Conservation (phyloP, 2,888 invertebrate genomes). For the Cotesia congregata region DNA sequence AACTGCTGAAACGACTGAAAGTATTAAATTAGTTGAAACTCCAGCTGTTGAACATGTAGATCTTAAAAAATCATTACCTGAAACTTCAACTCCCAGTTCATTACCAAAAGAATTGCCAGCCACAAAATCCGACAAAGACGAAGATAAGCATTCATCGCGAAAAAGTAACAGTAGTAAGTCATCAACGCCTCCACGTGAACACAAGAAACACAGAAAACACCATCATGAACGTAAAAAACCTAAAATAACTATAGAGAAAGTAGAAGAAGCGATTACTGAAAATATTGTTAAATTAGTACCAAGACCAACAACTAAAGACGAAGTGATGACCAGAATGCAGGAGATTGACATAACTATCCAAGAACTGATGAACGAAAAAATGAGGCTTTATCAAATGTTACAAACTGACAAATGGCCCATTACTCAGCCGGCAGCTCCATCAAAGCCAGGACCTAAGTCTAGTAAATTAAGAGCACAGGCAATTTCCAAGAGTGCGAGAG, state of each 20-base stretch:
- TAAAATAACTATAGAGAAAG: constrained; percentile 44
- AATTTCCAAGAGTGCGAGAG: constrained; percentile 11
- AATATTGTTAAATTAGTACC: constrained; percentile 46
- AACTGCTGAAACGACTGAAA: not conserved
- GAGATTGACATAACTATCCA: constrained; percentile 76
- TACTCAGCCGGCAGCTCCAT: not conserved
- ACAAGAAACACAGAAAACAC: constrained; percentile 38
- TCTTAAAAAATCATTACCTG: not conserved
- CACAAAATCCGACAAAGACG: constrained; percentile 1
- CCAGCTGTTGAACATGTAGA: not conserved
- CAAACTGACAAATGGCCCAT: constrained; percentile 63
- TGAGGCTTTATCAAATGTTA: constrained; percentile 73
- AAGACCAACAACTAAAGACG: constrained; percentile 56
- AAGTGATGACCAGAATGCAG: constrained; percentile 74
- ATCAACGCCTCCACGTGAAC: constrained; percentile 4
- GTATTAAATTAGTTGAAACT: not conserved
- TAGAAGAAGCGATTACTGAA: constrained; percentile 50
- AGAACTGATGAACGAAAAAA: constrained; percentile 74
- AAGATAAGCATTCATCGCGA: not conserved
- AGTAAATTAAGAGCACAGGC: not conserved
- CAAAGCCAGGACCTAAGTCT: not conserved
- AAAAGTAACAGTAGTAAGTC: constrained; percentile 30
- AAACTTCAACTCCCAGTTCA: not conserved
- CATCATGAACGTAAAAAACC: constrained; percentile 36
- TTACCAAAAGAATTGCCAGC: not conserved